Conservation (phyloP, 2,888 invertebrate species). For the Lycia hirtaria region DNA sequence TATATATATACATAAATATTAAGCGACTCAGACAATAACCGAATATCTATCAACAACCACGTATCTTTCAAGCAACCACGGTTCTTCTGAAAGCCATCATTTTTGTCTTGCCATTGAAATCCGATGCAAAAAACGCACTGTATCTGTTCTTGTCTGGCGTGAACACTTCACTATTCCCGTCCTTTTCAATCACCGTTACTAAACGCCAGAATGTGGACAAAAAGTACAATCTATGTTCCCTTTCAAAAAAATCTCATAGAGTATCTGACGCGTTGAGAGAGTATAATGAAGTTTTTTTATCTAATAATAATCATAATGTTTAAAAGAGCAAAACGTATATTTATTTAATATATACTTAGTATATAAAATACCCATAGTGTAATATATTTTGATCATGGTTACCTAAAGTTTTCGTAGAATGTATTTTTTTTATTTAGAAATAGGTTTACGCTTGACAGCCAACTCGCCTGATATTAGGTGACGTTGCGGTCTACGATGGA, state of each 20-base stretch:
- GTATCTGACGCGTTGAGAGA: constrained; percentile 5
- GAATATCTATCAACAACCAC: background rate
- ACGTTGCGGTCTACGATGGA: too few relatives aligned
- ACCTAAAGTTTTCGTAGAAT: too few relatives aligned
- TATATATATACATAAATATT: too few relatives aligned
- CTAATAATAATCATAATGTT: background rate
- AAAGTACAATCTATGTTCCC: constrained; percentile 63
- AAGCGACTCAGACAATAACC: background rate
- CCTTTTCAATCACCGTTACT: constrained; percentile 60
- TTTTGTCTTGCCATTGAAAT: constrained; percentile 7
- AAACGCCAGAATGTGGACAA: constrained; percentile 70
- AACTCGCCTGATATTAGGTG: too few relatives aligned
- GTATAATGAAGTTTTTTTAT: constrained; percentile 3
- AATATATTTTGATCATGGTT: too few relatives aligned
- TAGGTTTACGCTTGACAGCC: too few relatives aligned
- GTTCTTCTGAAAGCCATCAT: constrained; percentile 7
- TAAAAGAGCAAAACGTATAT: background rate
- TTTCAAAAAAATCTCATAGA: constrained; percentile 43
- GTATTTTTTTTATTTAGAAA: too few relatives aligned
- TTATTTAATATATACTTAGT: background rate
- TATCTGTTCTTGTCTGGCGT: constrained; percentile 47
- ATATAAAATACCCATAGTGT: too few relatives aligned
- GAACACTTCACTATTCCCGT: constrained; percentile 39
- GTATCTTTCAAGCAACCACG: too few relatives aligned
- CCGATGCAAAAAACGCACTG: constrained; percentile 51